Evolutionary conservation across 2,113 vertebrate genomes (phyloP).

Genomic region (Sinocyclocheilus maitianheensis): DNA sequence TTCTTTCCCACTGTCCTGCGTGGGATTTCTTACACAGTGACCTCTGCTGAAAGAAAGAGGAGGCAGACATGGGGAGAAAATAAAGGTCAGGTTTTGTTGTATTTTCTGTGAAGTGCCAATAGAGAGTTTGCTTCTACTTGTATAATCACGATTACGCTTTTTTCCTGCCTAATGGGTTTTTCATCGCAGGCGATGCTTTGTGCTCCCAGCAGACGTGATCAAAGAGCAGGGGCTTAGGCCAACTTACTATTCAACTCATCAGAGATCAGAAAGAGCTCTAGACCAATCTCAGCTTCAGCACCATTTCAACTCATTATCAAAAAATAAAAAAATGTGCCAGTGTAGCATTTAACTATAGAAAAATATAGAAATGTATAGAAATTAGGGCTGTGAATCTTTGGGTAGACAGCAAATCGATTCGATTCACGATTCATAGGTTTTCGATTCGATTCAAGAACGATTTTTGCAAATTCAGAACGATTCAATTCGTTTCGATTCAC

Average conservation of each 20-base stretch:
- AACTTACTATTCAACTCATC: conserved; percentile 1
- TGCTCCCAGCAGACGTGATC: conserved; percentile 5
- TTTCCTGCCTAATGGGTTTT: background rate
- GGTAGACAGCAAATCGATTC: too few relatives aligned
- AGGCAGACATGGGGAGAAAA: conserved; percentile 48
- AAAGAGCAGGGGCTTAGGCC: background rate
- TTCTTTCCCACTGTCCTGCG: conserved; percentile 29
- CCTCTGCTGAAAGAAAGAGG: conserved; percentile 1
- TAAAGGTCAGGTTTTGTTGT: conserved; percentile 55
- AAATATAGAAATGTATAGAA: too few relatives aligned
- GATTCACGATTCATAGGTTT: too few relatives aligned
- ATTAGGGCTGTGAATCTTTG: too few relatives aligned
- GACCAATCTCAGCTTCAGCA: background rate
- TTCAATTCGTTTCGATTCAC: too few relatives aligned
- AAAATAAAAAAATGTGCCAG: background rate
- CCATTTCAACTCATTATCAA: background rate
- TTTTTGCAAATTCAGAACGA: too few relatives aligned
- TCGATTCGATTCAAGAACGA: too few relatives aligned
- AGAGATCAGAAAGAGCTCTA: background rate
- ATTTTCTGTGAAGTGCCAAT: conserved; percentile 25
- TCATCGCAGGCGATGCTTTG: background rate
- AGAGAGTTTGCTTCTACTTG: background rate
- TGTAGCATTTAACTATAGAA: too few relatives aligned
- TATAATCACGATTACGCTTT: background rate
- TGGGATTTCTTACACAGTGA: conserved; percentile 30